Percentiles rank a stretch among this genome's conserved stretches.
Conservation (phyloP, 2,113 vertebrate genomes). For the Cryptomyrus ogoouensis region DNA sequence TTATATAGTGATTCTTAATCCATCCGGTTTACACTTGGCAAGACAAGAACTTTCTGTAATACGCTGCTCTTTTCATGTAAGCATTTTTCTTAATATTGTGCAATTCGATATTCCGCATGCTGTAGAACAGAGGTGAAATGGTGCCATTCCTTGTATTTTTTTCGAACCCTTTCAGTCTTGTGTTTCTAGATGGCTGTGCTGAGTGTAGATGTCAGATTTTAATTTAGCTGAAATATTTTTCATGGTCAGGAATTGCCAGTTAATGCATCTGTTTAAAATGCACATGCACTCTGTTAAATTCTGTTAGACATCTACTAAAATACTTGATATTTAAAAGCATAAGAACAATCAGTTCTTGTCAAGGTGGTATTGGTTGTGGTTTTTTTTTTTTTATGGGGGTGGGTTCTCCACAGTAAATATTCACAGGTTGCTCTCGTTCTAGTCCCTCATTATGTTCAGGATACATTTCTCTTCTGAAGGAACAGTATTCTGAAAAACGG, state of each 20-base stretch:
- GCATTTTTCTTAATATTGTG: background rate
- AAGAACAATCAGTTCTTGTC: background rate
- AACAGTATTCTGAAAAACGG: background rate
- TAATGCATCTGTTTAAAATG: background rate
- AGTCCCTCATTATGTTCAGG: background rate
- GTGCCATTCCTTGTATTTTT: background rate
- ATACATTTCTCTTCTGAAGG: background rate
- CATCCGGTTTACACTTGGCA: background rate
- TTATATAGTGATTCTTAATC: background rate
- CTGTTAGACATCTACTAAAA: background rate
- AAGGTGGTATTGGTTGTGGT: background rate
- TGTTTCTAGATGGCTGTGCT: conserved; percentile 12
- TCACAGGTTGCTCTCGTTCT: background rate
- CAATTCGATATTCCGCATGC: background rate
- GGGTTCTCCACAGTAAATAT: background rate
- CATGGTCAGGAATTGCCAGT: background rate
- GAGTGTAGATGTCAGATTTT: background rate
- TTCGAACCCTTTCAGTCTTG: background rate
- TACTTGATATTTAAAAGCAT: background rate
- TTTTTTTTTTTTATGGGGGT: background rate
- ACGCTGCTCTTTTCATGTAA: background rate
- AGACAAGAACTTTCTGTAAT: background rate
- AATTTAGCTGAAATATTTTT: background rate
- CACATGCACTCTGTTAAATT: background rate
- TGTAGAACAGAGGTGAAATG: too few species aligned